Conservation (phyloP, 2,113 vertebrate genomes). For the Pedetes capensis region DNA sequence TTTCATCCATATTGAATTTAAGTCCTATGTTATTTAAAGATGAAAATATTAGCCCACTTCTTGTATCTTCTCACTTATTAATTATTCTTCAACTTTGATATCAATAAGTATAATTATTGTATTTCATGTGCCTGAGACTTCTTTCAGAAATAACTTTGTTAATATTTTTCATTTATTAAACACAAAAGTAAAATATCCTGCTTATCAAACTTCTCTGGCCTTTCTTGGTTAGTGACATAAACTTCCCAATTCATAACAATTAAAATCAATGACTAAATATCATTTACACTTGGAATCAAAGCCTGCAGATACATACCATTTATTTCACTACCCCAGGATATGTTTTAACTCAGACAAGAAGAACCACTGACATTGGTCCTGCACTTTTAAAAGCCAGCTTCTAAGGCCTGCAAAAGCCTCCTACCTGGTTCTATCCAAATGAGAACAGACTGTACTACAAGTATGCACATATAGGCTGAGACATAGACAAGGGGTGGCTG, state of each 20-base stretch:
- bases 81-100: background rate
- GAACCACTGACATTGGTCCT: background rate
- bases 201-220: background rate
- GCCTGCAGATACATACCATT: background rate
- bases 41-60: background rate
- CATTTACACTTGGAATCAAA: background rate
- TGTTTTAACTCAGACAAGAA: background rate
- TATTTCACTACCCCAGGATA: background rate
- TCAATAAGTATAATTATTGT: background rate
- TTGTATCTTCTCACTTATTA: background rate
- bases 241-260: background rate
- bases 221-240: conserved; percentile 15
- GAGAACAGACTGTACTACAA: background rate
- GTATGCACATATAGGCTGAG: background rate
- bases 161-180: background rate
- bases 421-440: background rate
- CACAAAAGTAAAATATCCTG: background rate
- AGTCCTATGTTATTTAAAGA: background rate
- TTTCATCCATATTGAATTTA: background rate
- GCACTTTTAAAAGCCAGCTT: background rate
- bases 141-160: background rate
- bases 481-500: background rate
- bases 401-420: background rate
- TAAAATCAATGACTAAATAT: background rate
- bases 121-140: background rate